These are phyloP conservation scores for Craniophora ligustri DNA, from an alignment of 2,888 invertebrate species.

Conservation along the genomic window DNA sequence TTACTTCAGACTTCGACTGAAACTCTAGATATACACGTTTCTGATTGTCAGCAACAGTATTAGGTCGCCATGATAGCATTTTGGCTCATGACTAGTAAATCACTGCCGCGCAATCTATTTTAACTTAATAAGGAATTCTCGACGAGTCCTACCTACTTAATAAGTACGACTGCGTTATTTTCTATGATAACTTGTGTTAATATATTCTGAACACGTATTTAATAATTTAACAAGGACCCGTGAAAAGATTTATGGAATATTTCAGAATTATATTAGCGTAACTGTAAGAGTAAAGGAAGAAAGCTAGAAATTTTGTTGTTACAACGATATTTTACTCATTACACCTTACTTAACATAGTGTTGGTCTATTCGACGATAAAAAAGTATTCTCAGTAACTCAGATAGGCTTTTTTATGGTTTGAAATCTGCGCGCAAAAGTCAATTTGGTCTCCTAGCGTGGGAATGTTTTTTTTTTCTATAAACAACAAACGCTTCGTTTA, in stretches of 20 bases:
- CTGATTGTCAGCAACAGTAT: no score
- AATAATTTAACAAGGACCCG: slow-evolving; percentile 44
- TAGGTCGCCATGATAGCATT: not conserved
- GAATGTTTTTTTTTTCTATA: no score
- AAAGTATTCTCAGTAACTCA: not conserved
- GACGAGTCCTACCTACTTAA: slow-evolving; percentile 12
- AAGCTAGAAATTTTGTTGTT: not conserved
- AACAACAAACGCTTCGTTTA: no score
- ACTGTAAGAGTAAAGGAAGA: slow-evolving; percentile 16
- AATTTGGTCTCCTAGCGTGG: no score
- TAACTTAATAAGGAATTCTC: slow-evolving; percentile 22
- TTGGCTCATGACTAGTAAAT: not conserved
- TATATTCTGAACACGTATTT: slow-evolving; percentile 47
- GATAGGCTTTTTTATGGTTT: no score
- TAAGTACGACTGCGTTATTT: slow-evolving; percentile 36
- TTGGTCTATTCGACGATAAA: no score
- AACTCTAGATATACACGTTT: no score
- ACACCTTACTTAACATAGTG: no score
- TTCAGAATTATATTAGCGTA: slow-evolving; percentile 36
- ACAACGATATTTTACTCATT: no score
- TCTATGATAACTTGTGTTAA: slow-evolving; percentile 33
- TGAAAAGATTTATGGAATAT: slow-evolving; percentile 43
- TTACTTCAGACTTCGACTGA: no score
- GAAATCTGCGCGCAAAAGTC: no score
- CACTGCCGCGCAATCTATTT: not conserved